Evolutionary conservation across 2,797 vertebrate species (phyloP), one percentile per base, ranked within the genome.

Genomic region (Centroberyx gerrardi): DNA sequence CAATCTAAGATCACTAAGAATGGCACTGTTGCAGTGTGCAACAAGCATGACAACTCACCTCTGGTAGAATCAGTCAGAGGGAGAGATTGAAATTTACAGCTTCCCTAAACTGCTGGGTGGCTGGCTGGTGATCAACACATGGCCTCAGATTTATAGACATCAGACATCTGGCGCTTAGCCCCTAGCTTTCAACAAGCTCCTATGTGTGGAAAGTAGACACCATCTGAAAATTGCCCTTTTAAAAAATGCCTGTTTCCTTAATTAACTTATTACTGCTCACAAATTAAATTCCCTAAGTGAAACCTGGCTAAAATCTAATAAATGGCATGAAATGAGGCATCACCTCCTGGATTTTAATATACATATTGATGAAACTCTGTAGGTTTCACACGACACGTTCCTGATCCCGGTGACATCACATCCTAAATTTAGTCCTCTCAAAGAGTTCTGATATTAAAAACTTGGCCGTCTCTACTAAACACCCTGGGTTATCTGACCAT

Each of bases 31-130:
- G 17, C n/a, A 51, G n/a, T 51, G 48, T 4, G 82, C 78, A 74
- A 82, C 86, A 73, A 22, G 74, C 68, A 68, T 80, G 82, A 76
- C 71, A 4, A 82, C 58, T 79, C 83, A 86, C 80, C 80, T 70
- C 67, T 82, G 62, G 31, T 63, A 67, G 69, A 74, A 69, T 76
- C 56, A 5, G 12, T 68, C 9, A 48, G 55, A 72, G 48, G n/a
- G n/a, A 56, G 29, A 78, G 65, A 82, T 52, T 69, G 3, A 58
- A 48, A 74, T 76, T 52, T 51, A 8, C 15, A 22, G n/a, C 18
- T 46, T 22, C 13, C 1, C 38, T 55, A 15, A 44, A 58, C 33
- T 33, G 33, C 33, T 3, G 8, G 48, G 28, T 2, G 10, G 15
- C 44, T 63, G 60, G 54, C 51, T 1, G 4, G 15, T 36, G 8